Evolutionary conservation across 1,140 invertebrate species (phyloP).

Genomic region (Aphaenogaster floridana): DNA sequence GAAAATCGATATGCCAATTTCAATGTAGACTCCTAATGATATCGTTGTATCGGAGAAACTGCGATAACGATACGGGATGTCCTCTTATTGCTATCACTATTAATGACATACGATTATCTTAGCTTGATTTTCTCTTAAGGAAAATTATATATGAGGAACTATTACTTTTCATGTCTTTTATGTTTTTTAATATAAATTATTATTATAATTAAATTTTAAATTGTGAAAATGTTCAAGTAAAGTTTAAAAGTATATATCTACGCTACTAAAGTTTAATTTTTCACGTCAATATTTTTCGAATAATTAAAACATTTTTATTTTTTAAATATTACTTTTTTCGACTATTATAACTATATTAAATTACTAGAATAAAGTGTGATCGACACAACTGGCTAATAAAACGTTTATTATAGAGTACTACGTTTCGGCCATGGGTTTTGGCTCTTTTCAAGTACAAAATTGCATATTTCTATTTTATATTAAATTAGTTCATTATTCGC

Average conservation of each 20-base stretch:
- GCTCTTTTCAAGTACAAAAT: no score
- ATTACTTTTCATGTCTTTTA: neutral
- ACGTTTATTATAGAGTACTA: no score
- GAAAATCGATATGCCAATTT: conserved; percentile 44
- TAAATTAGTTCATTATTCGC: neutral
- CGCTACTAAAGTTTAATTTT: neutral
- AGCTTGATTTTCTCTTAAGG: neutral
- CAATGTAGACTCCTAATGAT: conserved; percentile 5
- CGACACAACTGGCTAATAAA: no score
- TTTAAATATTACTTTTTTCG: no score
- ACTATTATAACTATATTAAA: no score
- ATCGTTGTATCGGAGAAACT: neutral
- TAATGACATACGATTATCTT: neutral
- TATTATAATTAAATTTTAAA: conserved; percentile 1
- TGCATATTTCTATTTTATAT: no score
- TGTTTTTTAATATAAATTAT: neutral
- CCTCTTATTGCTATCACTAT: conserved; percentile 5
- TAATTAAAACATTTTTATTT: neutral
- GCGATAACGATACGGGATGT: conserved; percentile 11
- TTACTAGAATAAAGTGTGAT: no score
- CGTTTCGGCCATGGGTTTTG: no score
- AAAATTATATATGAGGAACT: neutral
- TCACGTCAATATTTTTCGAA: neutral
- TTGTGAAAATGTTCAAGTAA: neutral
- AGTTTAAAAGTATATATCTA: neutral